phyloP scores from a whole-genome alignment of 2,113 vertebrate genomes.

The Pica pica region DNA sequence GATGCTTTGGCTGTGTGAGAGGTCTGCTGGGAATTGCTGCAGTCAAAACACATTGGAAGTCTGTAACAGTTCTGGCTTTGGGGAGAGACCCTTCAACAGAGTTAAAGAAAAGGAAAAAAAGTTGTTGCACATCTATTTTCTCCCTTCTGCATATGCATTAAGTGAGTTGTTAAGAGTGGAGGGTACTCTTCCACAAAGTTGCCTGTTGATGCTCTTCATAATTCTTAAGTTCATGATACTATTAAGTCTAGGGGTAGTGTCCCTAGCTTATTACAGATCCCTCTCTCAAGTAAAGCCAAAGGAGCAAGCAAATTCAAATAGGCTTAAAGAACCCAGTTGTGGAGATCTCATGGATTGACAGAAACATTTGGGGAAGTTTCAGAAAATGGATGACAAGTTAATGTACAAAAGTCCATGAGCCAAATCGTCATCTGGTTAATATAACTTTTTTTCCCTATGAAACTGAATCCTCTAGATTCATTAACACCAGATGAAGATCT shows the following conservation, averaged over 20 bases:
- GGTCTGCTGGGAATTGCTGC: not conserved
- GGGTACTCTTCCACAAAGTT: not conserved
- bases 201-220: not conserved
- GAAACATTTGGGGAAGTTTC: not conserved
- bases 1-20: not conserved
- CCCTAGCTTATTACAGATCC: not conserved
- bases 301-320: not conserved
- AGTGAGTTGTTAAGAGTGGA: not conserved
- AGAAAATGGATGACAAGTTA: not conserved
- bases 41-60: not conserved
- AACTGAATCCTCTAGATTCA: conserved; percentile 22
- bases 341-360: not conserved
- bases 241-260: not conserved
- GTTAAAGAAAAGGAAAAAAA: not conserved
- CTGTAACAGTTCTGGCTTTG: not conserved
- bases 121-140: not conserved
- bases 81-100: not conserved
- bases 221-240: not conserved
- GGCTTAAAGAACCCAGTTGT: not conserved
- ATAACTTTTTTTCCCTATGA: not conserved
- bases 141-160: not conserved
- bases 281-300: not conserved
- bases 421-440: conserved; percentile 44
- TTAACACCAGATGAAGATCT: conserved; percentile 54
- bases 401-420: not conserved